phyloP scores from a whole-genome alignment of 2,113 vertebrate species.

The Melospiza melodia region DNA sequence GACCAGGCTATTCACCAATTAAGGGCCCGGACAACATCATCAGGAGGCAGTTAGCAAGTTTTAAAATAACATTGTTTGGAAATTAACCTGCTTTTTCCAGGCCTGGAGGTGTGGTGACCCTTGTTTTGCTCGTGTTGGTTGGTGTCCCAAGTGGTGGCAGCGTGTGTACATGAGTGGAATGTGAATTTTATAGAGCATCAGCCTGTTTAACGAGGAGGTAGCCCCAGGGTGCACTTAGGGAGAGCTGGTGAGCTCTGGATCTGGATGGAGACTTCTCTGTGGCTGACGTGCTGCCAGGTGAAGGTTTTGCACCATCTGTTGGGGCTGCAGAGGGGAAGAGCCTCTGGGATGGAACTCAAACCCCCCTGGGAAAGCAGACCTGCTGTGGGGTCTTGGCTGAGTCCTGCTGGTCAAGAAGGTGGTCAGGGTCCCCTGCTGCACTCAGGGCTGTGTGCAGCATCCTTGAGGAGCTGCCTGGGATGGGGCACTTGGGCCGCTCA shows the following conservation, averaged over 20 bases:
- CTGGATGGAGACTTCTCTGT: not conserved
- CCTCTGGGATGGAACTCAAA: not conserved
- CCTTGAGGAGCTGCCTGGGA: not conserved
- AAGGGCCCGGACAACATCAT: conserved; percentile 52
- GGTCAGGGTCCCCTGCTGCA: not conserved
- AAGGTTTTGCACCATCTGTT: not conserved
- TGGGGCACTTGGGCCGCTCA: not conserved
- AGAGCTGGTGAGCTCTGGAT: conserved; percentile 34
- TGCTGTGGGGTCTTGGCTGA: not conserved
- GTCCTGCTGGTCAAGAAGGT: not conserved
- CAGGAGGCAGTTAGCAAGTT: conserved; percentile 64
- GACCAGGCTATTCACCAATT: conserved; percentile 17
- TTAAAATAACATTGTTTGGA: conserved; percentile 68
- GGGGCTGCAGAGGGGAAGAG: not conserved
- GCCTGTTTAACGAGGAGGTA: conserved; percentile 49
- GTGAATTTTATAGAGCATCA: conserved; percentile 60
- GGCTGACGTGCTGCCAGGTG: not conserved
- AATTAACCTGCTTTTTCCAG: conserved; percentile 55
- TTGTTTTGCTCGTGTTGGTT: not conserved
- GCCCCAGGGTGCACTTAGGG: conserved; percentile 28
- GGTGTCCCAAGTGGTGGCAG: not conserved
- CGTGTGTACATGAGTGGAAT: conserved; percentile 46
- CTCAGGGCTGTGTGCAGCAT: not conserved
- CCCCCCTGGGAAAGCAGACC: not conserved
- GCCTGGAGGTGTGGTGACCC: conserved; percentile 40